Conservation (phyloP, 2,888 invertebrate genomes). For the Amblyjoppa proteus region DNA sequence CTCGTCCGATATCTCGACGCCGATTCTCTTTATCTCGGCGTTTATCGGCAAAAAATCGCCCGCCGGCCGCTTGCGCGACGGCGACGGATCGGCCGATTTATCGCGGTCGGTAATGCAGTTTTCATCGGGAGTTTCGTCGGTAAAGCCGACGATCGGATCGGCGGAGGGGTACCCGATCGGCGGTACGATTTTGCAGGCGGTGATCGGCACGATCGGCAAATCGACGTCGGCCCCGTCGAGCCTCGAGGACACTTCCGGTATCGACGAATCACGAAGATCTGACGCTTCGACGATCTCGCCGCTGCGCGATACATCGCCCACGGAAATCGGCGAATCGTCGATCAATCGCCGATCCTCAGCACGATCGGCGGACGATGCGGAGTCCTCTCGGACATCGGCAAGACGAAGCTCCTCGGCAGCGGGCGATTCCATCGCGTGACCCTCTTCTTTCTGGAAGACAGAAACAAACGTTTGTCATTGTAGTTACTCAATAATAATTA, state of each 20-base stretch:
- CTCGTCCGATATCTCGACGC: slow-evolving; percentile 82
- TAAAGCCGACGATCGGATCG: slow-evolving; percentile 3
- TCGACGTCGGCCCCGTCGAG: background rate
- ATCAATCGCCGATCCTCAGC: background rate
- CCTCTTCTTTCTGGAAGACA: slow-evolving; percentile 59
- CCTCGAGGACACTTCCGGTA: slow-evolving; percentile 41
- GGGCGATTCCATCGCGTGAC: slow-evolving; percentile 81
- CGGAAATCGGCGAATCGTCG: background rate
- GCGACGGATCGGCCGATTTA: slow-evolving; percentile 13
- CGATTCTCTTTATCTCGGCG: slow-evolving; percentile 80
- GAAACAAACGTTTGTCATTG: background rate
- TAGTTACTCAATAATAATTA: too few species aligned
- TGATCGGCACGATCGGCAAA: background rate
- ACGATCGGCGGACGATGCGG: slow-evolving; percentile 73
- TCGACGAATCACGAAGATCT: background rate
- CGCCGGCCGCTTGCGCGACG: slow-evolving; percentile 74
- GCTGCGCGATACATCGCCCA: background rate
- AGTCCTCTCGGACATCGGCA: slow-evolving; percentile 77
- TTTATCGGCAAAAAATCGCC: slow-evolving; percentile 77
- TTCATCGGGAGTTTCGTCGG: slow-evolving; percentile 18
- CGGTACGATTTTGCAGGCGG: background rate
- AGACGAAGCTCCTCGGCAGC: slow-evolving; percentile 72
- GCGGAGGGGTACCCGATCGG: too few species aligned
- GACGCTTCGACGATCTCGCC: too few species aligned
- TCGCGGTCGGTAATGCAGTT: slow-evolving; percentile 43